Base-by-base conservation (phyloP, 2,797 vertebrate genomes). In the Oryzias dopingdopingensis region DNA sequence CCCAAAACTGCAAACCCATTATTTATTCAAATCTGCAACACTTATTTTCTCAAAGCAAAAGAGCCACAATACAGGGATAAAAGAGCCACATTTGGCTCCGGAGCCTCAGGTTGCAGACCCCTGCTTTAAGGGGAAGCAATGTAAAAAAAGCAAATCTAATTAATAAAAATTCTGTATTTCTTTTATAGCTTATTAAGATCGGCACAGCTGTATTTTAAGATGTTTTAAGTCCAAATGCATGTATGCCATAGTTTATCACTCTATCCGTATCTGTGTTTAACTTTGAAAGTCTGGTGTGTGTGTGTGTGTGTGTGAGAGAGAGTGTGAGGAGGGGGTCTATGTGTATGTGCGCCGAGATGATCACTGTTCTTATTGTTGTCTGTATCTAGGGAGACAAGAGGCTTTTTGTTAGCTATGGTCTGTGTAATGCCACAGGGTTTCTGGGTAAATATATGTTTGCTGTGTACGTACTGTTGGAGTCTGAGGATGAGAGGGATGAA, bases 341-440 rank as follows among this genome's bases (percentile, higher is more conserved):
- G 44, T 37, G 49, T 58, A 40, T 5, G n/a, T 70, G 57, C 55
- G 49, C 60, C 49, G 58, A 75, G 66, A 87, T 87, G 75, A 89
- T 88, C 83, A 75, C 75, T 52, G 59, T 67, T 84, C 69, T 87
- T 86, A 84, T 82, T 81, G 76, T 82, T 83, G 74, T 75, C 56
- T 65, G 75, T 85, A 70, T 77, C 85, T 80, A 47, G 83, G 80
- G 85, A 87, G 55, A 79, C 74, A 74, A 72, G 65, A 81, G 77
- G 85, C 78, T 87, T 86, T 84, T 71, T 81, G 79, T 82, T 80
- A 77, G 76, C 75, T 46, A 51, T 62, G 67, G 62, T 76, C 59
- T 79, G 44, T 79, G 64, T 47, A 56, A 81, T 73, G 56, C 61
- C 56, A 53, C 47, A 46, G 42, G 51, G 70, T 63, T n/a, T 64